Evolutionary conservation across 2,113 vertebrate genomes (phyloP).

Genomic region (Podarcis cretensis): DNA sequence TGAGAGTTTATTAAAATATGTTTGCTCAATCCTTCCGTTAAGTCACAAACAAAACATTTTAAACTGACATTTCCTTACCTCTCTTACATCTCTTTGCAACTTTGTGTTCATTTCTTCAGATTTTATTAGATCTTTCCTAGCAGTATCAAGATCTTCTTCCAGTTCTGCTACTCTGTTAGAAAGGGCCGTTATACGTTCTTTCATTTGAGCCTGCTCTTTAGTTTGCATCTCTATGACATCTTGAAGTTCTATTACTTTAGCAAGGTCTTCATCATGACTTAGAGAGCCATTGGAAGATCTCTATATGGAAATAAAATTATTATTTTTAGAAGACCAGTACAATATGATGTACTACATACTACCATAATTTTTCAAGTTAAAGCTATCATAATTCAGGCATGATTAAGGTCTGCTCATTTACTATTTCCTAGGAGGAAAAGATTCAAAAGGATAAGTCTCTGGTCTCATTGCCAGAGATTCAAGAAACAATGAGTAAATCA

Average conservation of each 20-base stretch:
- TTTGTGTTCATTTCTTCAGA: conserved; percentile 93
- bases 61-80: conserved; percentile 77
- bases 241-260: conserved; percentile 89
- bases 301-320: conserved; percentile 58
- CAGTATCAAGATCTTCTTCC: conserved; percentile 96
- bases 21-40: neutral
- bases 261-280: conserved; percentile 87
- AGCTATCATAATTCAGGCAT: neutral
- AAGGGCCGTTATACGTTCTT: conserved; percentile 90
- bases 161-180: conserved; percentile 87
- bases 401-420: neutral
- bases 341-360: neutral
- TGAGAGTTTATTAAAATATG: neutral
- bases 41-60: neutral
- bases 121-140: conserved; percentile 94
- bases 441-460: neutral
- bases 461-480: neutral
- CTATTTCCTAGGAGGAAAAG: neutral
- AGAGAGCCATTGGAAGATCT: conserved; percentile 89
- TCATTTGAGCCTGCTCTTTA: conserved; percentile 91
- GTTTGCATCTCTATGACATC: conserved; percentile 89
- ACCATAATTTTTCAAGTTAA: neutral
- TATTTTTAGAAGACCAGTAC: neutral
- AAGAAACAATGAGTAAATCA: neutral
- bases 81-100: conserved; percentile 92